A percentile compares a stretch with the other conserved stretches of the same genome.
Evolutionary conservation across 1,140 invertebrate genomes (phyloP).

Genomic region (Cryptotermes secundus): DNA sequence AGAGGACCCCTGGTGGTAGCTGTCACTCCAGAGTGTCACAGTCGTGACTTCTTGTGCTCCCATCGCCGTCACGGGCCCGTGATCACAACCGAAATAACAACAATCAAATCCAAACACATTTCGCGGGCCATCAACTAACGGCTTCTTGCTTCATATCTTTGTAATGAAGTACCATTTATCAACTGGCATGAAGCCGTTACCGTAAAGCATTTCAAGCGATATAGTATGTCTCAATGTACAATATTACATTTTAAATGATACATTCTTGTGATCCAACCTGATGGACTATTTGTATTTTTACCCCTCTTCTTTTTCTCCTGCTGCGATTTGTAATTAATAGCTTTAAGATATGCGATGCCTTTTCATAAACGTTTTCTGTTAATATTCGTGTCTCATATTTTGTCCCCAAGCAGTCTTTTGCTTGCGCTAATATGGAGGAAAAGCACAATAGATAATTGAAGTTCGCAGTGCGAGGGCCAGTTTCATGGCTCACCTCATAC

Average conservation of each 20-base stretch:
- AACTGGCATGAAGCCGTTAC: not conserved
- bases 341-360: not conserved
- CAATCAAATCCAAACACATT: slow-evolving; percentile 14
- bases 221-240: not conserved
- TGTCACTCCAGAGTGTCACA: not conserved
- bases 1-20: not conserved
- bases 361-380: not conserved
- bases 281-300: not conserved
- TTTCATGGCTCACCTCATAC: too few species aligned
- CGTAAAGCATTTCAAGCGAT: not conserved
- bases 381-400: not conserved
- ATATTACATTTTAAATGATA: not conserved
- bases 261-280: not conserved
- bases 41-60: not conserved
- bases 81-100: slow-evolving; percentile 16
- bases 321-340: not conserved
- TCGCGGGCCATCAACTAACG: not conserved
- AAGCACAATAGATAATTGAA: too few species aligned
- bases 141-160: not conserved
- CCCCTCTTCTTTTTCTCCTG: not conserved
- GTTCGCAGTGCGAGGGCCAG: too few species aligned
- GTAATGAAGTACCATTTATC: not conserved
- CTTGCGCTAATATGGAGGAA: not conserved
- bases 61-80: slow-evolving; percentile 1
- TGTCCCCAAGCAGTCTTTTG: not conserved